phyloP scores from a whole-genome alignment of 1,140 invertebrate genomes.

The Akabosia matsudoensis region DNA sequence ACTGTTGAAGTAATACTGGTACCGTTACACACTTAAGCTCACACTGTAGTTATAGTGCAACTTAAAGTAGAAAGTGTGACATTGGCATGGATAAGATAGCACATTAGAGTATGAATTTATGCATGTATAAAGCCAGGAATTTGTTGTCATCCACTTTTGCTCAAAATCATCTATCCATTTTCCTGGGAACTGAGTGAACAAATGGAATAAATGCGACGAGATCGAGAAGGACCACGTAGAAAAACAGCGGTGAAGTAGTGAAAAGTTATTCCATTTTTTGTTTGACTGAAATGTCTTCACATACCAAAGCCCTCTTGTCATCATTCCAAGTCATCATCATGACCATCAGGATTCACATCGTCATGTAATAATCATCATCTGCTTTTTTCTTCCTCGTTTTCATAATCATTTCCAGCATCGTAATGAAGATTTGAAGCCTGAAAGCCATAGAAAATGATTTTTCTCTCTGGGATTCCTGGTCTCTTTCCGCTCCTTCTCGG shows the following conservation, averaged over 20 bases:
- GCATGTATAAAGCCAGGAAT: too few relatives aligned
- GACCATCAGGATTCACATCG: constrained; percentile 21
- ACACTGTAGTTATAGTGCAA: too few relatives aligned
- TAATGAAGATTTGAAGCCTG: constrained; percentile 15
- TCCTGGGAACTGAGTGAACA: not conserved
- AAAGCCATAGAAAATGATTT: constrained; percentile 8
- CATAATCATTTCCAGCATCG: constrained; percentile 1
- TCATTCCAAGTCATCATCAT: constrained; percentile 5
- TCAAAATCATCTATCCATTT: not conserved
- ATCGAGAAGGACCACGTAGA: not conserved
- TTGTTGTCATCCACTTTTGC: too few relatives aligned
- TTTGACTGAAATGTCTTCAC: not conserved
- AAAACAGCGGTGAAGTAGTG: not conserved
- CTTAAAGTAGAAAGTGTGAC: too few relatives aligned
- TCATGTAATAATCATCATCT: constrained; percentile 18
- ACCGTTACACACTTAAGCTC: too few relatives aligned
- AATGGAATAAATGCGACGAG: not conserved
- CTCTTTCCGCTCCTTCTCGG: too few relatives aligned
- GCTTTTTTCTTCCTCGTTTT: not conserved
- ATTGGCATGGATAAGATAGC: too few relatives aligned
- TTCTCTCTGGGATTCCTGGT: not conserved
- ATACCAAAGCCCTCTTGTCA: not conserved
- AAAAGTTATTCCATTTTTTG: not conserved
- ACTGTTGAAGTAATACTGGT: too few relatives aligned
- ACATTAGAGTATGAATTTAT: too few relatives aligned